Percentiles rank a stretch among this genome's conserved stretches.
Evolutionary conservation across 2,797 vertebrate species (phyloP).

Genomic region (Poecilia velifera): DNA sequence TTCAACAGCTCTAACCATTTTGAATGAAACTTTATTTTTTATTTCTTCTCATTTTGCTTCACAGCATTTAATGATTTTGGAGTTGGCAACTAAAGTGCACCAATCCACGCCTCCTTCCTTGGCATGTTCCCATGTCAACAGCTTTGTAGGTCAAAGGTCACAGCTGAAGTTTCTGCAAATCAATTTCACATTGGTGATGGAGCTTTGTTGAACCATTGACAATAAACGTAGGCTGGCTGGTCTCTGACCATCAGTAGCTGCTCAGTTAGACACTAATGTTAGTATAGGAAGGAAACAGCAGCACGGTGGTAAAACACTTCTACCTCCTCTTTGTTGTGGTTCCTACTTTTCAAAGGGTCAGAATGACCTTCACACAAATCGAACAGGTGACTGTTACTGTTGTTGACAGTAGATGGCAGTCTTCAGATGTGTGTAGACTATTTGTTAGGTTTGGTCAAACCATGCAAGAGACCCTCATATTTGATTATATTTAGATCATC

Average conservation of each 20-base stretch:
- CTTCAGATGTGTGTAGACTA: too few relatives aligned
- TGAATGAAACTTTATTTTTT: not conserved
- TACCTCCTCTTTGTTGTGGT: not conserved
- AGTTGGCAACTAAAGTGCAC: not conserved
- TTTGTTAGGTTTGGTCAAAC: not conserved
- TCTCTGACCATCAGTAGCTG: not conserved
- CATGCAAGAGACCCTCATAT: not conserved
- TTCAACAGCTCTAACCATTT: not conserved
- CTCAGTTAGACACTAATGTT: not conserved
- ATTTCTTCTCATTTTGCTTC: not conserved
- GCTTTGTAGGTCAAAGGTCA: slow-evolving; percentile 9
- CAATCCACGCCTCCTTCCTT: not conserved
- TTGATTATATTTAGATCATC: not conserved
- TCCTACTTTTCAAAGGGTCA: not conserved
- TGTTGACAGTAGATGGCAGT: not conserved
- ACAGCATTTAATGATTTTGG: not conserved
- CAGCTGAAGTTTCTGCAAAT: slow-evolving; percentile 27
- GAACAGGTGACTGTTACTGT: not conserved
- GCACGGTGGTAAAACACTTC: not conserved
- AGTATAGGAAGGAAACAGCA: not conserved
- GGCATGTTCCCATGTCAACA: not conserved
- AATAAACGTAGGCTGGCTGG: not conserved
- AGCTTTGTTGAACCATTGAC: not conserved
- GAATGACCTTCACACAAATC: not conserved
- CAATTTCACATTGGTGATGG: not conserved